Conservation (phyloP, 2,888 invertebrate genomes). For the Conomelus anceps region DNA sequence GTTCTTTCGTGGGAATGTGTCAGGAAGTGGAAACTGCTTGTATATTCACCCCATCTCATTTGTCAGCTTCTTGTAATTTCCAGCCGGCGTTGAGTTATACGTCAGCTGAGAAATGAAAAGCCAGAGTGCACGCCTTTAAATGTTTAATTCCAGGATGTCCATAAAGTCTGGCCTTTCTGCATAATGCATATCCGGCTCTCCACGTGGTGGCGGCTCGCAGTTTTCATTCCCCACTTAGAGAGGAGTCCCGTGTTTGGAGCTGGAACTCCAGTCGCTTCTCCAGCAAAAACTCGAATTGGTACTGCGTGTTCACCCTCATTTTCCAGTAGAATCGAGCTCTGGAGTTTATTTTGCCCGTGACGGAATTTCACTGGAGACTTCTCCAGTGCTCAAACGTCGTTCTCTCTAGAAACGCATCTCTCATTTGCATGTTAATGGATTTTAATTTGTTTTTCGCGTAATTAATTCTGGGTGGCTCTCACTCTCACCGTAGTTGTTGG, state of each 20-base stretch:
- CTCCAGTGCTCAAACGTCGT: background rate
- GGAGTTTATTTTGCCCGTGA: background rate
- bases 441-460: background rate
- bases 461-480: background rate
- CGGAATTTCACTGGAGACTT: background rate
- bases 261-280: too few species aligned
- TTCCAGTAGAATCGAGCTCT: background rate
- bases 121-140: background rate
- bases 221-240: background rate
- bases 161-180: background rate
- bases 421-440: background rate
- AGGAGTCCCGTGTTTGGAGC: background rate
- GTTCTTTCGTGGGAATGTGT: background rate
- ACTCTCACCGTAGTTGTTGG: background rate
- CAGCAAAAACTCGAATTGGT: too few species aligned
- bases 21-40: background rate
- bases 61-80: background rate
- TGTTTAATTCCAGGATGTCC: background rate
- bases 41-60: background rate
- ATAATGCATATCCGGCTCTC: background rate
- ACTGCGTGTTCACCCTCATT: background rate
- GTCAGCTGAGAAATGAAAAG: background rate
- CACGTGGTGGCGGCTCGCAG: background rate
- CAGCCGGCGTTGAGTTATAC: background rate
- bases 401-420: background rate